Percentiles rank a stretch among this genome's conserved stretches.
Conservation (phyloP, 2,888 invertebrate genomes). For the Exocentrus adspersus region DNA sequence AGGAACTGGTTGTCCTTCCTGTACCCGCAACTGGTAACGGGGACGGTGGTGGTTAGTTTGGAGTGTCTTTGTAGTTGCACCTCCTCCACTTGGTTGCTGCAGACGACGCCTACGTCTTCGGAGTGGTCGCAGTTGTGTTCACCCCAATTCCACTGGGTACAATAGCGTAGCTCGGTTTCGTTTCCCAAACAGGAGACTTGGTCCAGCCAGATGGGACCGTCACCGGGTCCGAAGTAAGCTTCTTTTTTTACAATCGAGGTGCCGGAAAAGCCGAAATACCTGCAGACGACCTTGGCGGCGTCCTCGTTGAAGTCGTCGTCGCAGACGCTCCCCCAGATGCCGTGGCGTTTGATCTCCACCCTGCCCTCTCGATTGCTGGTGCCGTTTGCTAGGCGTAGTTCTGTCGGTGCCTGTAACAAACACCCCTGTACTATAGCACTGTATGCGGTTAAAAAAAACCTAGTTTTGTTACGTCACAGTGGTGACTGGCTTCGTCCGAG, state of each 20-base stretch:
- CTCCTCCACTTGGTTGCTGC: conserved; percentile 59
- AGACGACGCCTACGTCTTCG: conserved; percentile 73
- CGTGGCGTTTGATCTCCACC: conserved; percentile 74
- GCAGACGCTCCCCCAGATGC: conserved; percentile 82
- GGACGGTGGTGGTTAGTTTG: conserved; percentile 13
- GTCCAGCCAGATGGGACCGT: conserved; percentile 78
- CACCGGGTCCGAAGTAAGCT: conserved; percentile 67
- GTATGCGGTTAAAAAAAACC: too few relatives aligned
- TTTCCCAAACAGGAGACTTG: conserved; percentile 76
- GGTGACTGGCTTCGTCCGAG: conserved; percentile 70
- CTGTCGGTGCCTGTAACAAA: conserved; percentile 63
- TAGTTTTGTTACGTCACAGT: conserved; percentile 69
- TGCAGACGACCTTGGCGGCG: conserved; percentile 74
- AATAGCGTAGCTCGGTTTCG: conserved; percentile 71
- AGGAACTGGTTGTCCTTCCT: conserved; percentile 64
- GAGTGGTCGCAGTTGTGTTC: conserved; percentile 77
- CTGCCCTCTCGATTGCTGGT: conserved; percentile 70
- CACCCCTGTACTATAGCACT: too few relatives aligned
- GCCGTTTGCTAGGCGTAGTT: conserved; percentile 72
- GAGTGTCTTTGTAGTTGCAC: conserved; percentile 43
- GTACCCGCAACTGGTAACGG: conserved; percentile 65
- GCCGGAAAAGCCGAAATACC: conserved; percentile 68
- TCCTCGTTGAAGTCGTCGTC: conserved; percentile 77
- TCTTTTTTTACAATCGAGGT: conserved; percentile 65
- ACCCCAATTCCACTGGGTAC: conserved; percentile 75